These are phyloP conservation scores for Drosophila colorata DNA, from an alignment of 2,888 invertebrate genomes.

Conservation along the genomic window DNA sequence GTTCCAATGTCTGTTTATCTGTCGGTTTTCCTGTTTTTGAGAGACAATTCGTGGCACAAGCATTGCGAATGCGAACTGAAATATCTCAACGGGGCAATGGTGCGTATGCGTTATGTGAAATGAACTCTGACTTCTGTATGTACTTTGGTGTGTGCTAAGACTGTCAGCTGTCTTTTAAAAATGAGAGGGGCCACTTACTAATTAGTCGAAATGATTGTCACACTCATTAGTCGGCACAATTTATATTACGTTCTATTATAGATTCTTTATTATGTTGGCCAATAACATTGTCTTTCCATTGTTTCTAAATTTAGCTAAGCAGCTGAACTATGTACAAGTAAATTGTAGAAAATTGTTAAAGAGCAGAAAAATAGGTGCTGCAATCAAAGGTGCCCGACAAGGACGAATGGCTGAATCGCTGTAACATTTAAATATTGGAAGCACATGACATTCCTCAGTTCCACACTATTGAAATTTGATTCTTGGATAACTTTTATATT, in stretches of 20 bases:
- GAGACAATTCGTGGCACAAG: conserved; percentile 39
- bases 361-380: too few species aligned
- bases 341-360: too few species aligned
- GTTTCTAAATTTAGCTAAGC: too few species aligned
- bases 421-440: too few species aligned
- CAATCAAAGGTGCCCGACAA: too few species aligned
- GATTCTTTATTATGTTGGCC: neutral
- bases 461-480: too few species aligned
- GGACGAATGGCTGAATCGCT: too few species aligned
- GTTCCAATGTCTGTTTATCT: conserved; percentile 38
- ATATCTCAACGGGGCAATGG: conserved; percentile 28
- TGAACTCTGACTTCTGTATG: conserved; percentile 36
- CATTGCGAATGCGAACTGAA: conserved; percentile 36
- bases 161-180: conserved; percentile 4
- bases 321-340: too few species aligned
- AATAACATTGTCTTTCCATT: neutral
- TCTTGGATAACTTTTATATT: too few species aligned
- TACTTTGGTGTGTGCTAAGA: conserved; percentile 8
- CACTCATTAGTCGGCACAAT: conserved; percentile 3
- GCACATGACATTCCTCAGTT: too few species aligned
- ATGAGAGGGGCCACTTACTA: conserved; percentile 3
- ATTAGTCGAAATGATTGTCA: conserved; percentile 13
- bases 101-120: conserved; percentile 65
- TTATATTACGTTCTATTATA: neutral
- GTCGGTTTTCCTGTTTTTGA: conserved; percentile 22